A percentile compares a stretch with the other conserved stretches of the same genome.
These are phyloP conservation scores for Lipotes vexillifer DNA, from an alignment of 2,113 vertebrate species.

Conservation along the genomic window DNA sequence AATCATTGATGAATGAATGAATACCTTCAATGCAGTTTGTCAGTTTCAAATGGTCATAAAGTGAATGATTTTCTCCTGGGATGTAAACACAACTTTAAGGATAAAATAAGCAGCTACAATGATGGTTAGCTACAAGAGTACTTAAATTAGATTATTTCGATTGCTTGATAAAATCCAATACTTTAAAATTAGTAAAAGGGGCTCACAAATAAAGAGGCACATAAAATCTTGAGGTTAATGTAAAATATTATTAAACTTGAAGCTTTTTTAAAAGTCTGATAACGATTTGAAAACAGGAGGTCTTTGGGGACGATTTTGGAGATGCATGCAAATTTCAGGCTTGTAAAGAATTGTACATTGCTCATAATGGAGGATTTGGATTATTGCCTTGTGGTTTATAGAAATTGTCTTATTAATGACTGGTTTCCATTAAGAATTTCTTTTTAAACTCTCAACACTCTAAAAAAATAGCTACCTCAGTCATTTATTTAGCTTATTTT, in stretches of 20 bases:
- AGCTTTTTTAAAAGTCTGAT: background rate
- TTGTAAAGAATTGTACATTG: conserved; percentile 22
- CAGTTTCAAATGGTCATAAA: background rate
- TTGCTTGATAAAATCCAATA: background rate
- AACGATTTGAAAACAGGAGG: background rate
- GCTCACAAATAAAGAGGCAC: background rate
- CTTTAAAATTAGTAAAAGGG: background rate
- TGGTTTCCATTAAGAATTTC: conserved; percentile 63
- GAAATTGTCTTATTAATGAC: conserved; percentile 65
- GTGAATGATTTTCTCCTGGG: background rate
- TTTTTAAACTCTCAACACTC: conserved; percentile 61
- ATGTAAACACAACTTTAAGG: background rate
- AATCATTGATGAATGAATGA: background rate
- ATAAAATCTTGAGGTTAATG: background rate
- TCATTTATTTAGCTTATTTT: conserved; percentile 24
- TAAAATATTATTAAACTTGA: background rate
- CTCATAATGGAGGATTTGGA: conserved; percentile 58
- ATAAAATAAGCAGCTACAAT: background rate
- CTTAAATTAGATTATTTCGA: background rate
- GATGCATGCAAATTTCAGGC: conserved; percentile 46
- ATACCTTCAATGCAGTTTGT: background rate
- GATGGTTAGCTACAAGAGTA: background rate
- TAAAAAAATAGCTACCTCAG: conserved; percentile 49
- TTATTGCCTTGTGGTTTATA: conserved; percentile 67
- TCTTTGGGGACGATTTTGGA: conserved; percentile 34